Evolutionary conservation across 2,113 vertebrate species (phyloP).

Genomic region (Myiagra hebetior): DNA sequence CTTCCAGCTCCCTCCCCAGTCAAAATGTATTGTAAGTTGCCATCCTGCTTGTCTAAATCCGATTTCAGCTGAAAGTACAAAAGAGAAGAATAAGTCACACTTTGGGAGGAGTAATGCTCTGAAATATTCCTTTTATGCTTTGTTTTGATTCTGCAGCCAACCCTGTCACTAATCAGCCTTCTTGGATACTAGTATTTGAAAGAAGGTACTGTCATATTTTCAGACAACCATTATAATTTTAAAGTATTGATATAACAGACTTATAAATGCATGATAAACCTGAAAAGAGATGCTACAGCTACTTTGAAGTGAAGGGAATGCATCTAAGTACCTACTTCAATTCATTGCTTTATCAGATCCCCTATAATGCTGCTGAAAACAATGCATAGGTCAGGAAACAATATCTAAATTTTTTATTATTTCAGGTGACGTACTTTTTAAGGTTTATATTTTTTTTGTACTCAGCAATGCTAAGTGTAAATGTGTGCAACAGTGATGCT

Average conservation of each 20-base stretch:
- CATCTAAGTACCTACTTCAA: not conserved
- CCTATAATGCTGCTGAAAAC: not conserved
- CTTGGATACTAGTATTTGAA: not conserved
- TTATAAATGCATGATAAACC: not conserved
- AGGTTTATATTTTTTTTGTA: not conserved
- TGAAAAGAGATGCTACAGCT: not conserved
- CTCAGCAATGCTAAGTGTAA: not conserved
- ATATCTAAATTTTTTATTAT: not conserved
- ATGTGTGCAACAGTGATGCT: not conserved
- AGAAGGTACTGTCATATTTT: not conserved
- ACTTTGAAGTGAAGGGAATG: not conserved
- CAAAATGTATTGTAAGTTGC: conserved; percentile 78
- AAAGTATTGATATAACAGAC: not conserved
- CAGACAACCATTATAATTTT: not conserved
- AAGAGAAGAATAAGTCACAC: not conserved
- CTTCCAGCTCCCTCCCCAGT: conserved; percentile 83
- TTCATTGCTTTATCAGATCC: not conserved
- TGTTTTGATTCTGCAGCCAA: not conserved
- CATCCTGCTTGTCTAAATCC: conserved; percentile 80
- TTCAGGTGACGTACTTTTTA: not conserved
- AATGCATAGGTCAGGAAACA: not conserved
- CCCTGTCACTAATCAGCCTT: not conserved
- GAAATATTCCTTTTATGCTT: not conserved
- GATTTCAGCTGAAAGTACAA: conserved; percentile 80
- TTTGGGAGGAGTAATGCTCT: not conserved